These are phyloP conservation scores for Acanthochromis polyacanthus DNA, from an alignment of 2,113 vertebrate genomes.

Conservation along the genomic window DNA sequence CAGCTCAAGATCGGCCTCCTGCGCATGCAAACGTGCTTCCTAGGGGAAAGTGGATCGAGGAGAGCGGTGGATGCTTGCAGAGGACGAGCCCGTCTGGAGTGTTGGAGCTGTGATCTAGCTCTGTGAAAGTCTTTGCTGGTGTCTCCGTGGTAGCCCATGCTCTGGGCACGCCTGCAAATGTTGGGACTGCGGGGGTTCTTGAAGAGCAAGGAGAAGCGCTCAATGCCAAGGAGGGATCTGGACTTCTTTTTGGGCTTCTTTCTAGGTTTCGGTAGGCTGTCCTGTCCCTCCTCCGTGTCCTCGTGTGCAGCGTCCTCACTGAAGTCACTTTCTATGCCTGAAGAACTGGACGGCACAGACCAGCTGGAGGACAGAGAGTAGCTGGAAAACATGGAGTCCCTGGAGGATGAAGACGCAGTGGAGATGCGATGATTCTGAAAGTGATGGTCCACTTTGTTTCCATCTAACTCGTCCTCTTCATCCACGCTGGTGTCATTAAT, in stretches of 20 bases:
- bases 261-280: slow-evolving; percentile 25
- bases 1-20: slow-evolving; percentile 92
- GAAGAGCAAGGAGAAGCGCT: slow-evolving; percentile 88
- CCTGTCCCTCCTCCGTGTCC: slow-evolving; percentile 84
- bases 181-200: slow-evolving; percentile 82
- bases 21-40: slow-evolving; percentile 78
- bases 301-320: slow-evolving; percentile 86
- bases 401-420: slow-evolving; percentile 77
- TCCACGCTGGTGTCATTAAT: slow-evolving; percentile 75
- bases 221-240: slow-evolving; percentile 73
- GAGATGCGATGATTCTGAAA: slow-evolving; percentile 77
- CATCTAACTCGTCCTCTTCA: slow-evolving; percentile 79
- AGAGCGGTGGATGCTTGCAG: not conserved
- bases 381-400: slow-evolving; percentile 85
- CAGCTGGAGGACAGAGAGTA: slow-evolving; percentile 82
- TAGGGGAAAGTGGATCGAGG: slow-evolving; percentile 28
- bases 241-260: slow-evolving; percentile 80
- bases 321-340: slow-evolving; percentile 91
- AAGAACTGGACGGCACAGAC: slow-evolving; percentile 85
- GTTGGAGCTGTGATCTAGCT: slow-evolving; percentile 74
- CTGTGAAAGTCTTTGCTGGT: slow-evolving; percentile 38
- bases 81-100: slow-evolving; percentile 47
- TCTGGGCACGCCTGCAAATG: slow-evolving; percentile 85
- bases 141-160: slow-evolving; percentile 82
- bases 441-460: slow-evolving; percentile 41